phyloP scores from a whole-genome alignment of 2,888 invertebrate genomes.

The Xanthorhoe spadicearia region DNA sequence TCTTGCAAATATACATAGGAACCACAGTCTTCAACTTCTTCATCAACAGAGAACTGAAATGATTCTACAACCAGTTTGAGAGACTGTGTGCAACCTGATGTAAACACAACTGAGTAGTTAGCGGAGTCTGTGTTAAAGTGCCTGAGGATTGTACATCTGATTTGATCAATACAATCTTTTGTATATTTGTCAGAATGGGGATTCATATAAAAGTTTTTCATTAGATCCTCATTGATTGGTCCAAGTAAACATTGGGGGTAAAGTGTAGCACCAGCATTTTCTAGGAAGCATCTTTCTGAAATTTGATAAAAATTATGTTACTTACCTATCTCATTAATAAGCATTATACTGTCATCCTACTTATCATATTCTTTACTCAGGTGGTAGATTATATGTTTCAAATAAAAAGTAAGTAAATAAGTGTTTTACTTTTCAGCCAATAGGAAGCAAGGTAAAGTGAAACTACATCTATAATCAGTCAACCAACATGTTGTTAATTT shows the following conservation, averaged over 20 bases:
- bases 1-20: slow-evolving; percentile 93
- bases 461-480: background rate
- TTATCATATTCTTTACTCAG: slow-evolving; percentile 3
- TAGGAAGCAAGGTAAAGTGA: background rate
- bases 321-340: background rate
- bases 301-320: slow-evolving; percentile 35
- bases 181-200: slow-evolving; percentile 95
- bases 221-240: slow-evolving; percentile 86
- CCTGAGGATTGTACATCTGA: slow-evolving; percentile 92
- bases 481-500: background rate
- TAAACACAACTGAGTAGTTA: slow-evolving; percentile 95
- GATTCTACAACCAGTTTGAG: slow-evolving; percentile 93
- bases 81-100: slow-evolving; percentile 96
- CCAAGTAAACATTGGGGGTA: slow-evolving; percentile 91
- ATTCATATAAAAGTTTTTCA: slow-evolving; percentile 92
- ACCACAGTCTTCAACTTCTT: slow-evolving; percentile 73
- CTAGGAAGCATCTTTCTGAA: slow-evolving; percentile 91
- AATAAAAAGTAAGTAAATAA: background rate
- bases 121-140: slow-evolving; percentile 92
- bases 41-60: slow-evolving; percentile 86
- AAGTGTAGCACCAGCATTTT: slow-evolving; percentile 94
- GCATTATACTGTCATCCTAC: background rate
- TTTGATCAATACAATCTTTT: slow-evolving; percentile 93
- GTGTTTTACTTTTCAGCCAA: background rate
- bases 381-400: background rate